Evolutionary conservation across 2,888 invertebrate genomes (phyloP), one percentile per base, ranked within the genome.

Genomic region (Sarcophaga variegata): DNA sequence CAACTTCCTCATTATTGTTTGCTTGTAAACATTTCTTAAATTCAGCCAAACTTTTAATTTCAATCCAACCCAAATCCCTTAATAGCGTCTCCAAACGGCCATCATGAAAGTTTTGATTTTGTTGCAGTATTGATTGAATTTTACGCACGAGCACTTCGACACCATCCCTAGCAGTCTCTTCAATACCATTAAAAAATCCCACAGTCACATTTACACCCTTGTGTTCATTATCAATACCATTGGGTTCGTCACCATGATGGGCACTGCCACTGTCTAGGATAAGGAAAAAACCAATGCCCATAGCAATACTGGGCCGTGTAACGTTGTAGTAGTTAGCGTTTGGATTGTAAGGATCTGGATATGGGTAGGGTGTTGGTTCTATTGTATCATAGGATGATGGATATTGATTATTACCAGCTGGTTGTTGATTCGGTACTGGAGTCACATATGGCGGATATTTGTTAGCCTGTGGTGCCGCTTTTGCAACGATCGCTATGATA

Each of bases 261-360:
- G 1, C 14, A 14, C 17, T 54, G 17, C 1, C 4, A 17, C 54
- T 54, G 3, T 37, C 27, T 25, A 37, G 6, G 25, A 17, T 17
- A 17, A 66, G 17, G 14, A 66, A 17, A 4, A 37, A 25, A 66
- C 14, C 27, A 66, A 12, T 37, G 5, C 27, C 66, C 17, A 0
- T 11, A 6, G 17, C 17, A 14, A 4, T 54, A 66, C 17, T 66
- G 17, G 66, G 66, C 14, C 11, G 27, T 14, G 12, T 14, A 27
- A 37, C 37, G 14, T 14, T 6, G n/a, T 66, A 66, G 12, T 4
- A 66, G 27, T 25, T 5, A 4, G 14, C 6, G 11, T 66, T 27
- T n/a, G 45, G n/a, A 66, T 66, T 66, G 37, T 27, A 12, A 17
- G 66, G 66, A 17, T 66, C 66, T 17, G 66, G 11, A 27, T 66